phyloP scores from a whole-genome alignment of 2,888 invertebrate genomes.

The Incurvaria masculella region DNA sequence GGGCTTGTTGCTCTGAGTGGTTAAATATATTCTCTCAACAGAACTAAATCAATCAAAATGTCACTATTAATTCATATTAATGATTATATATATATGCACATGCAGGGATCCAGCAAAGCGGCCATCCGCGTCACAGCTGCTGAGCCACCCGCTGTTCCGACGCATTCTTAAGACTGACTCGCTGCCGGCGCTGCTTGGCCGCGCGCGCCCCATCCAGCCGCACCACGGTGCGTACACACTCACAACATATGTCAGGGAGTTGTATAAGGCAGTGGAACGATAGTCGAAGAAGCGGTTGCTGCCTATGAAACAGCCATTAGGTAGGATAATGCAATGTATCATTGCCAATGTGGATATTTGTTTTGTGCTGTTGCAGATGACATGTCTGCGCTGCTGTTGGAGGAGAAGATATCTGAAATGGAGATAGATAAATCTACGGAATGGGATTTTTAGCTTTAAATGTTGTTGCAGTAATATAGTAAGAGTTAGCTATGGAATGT shows the following conservation, averaged over 20 bases:
- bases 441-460: constrained; percentile 59
- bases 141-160: constrained; percentile 75
- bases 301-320: constrained; percentile 1
- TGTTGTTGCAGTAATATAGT: not conserved
- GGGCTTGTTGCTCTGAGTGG: too few relatives aligned
- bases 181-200: constrained; percentile 62
- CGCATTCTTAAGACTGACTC: constrained; percentile 60
- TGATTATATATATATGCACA: too few relatives aligned
- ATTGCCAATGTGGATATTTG: too few relatives aligned
- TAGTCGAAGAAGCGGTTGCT: constrained; percentile 2
- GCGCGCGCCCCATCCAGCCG: constrained; percentile 65
- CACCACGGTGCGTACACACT: constrained; percentile 48
- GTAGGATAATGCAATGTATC: not conserved
- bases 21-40: not conserved
- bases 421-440: constrained; percentile 59
- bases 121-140: constrained; percentile 66
- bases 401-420: constrained; percentile 58
- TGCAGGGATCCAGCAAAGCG: constrained; percentile 62
- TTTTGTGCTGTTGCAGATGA: constrained; percentile 48
- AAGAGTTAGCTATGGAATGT: too few relatives aligned
- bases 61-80: not conserved
- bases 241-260: not conserved
- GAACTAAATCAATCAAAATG: too few relatives aligned
- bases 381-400: constrained; percentile 56
- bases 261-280: not conserved